These are phyloP conservation scores for Serinus canaria DNA, from an alignment of 2,113 vertebrate species.

Conservation along the genomic window DNA sequence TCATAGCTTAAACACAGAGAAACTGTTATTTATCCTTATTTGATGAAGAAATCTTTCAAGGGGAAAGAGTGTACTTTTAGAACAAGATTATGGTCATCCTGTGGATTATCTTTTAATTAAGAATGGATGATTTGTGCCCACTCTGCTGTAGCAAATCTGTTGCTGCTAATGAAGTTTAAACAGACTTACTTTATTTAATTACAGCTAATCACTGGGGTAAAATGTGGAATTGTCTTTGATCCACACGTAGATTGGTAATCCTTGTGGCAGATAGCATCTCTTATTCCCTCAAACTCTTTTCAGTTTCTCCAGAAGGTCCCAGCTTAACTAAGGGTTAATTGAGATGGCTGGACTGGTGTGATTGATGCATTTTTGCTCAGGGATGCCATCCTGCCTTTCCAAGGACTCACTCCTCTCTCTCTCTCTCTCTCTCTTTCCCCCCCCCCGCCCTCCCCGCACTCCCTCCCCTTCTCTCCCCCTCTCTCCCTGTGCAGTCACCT, in stretches of 20 bases:
- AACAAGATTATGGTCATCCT: slow-evolving; percentile 92
- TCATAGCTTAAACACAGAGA: slow-evolving; percentile 57
- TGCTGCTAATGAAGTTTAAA: slow-evolving; percentile 99
- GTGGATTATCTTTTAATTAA: slow-evolving; percentile 99
- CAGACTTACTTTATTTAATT: slow-evolving; percentile 99
- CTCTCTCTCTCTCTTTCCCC: too few species aligned
- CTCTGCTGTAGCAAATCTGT: slow-evolving; percentile 94
- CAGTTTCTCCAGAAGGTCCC: slow-evolving; percentile 85
- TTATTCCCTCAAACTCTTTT: slow-evolving; percentile 84
- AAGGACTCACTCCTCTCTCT: neutral
- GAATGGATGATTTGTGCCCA: slow-evolving; percentile 97
- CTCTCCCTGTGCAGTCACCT: slow-evolving; percentile 44
- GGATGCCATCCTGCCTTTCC: slow-evolving; percentile 74
- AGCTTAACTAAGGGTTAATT: slow-evolving; percentile 90
- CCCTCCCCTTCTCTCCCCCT: neutral
- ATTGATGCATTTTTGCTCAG: slow-evolving; percentile 80
- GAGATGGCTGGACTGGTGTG: slow-evolving; percentile 75
- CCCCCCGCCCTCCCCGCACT: neutral
- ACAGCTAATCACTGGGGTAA: slow-evolving; percentile 92
- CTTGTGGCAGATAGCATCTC: slow-evolving; percentile 92
- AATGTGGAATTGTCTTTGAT: slow-evolving; percentile 97
- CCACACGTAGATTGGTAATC: slow-evolving; percentile 89
- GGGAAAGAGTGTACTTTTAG: slow-evolving; percentile 87
- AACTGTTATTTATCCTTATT: slow-evolving; percentile 82
- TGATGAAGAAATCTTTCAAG: slow-evolving; percentile 81